Evolutionary conservation across 1,140 invertebrate genomes (phyloP), one percentile per base, ranked within the genome.

Genomic region (Sycobia sp.): DNA sequence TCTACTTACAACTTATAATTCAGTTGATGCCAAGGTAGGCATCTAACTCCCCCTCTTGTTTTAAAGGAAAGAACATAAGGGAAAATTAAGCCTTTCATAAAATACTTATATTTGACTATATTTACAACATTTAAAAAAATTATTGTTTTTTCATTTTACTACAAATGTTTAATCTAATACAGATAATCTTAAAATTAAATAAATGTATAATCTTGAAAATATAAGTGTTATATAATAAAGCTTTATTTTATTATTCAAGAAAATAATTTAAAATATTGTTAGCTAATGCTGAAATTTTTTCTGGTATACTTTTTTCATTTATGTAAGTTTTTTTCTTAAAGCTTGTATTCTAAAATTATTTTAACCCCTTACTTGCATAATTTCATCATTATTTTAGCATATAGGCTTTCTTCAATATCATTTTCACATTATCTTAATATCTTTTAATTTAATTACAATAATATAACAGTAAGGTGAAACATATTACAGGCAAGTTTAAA

Each of bases 1-100:
- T 68, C 68, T 75, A 38, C 73, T 75, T 62, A 79, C 78, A 51
- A 78, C 73, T 63, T 82, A 82, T 75, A 75, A 75, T 60, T 76
- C 80, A 25, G 75, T 82, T 66, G 76, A 78, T 74, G 74, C 78
- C 64, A 78, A 81, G 77, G 78, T 79, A 76, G 69, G 69, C 67
- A 71, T 70, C 60, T n/a, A 58, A 39, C 41, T 68, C 55, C 64
- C 50, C 38, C 22, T 70, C 64, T 51, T 53, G 22, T 67, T 62
- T 54, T 34, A 18, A 60, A 49, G 38, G 27, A 49, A 43, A 36
- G 38, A 47, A 55, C 32, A 25, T 54, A 3, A 46, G 59, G 29
- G 14, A 43, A 46, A 41, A 47, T 49, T 23, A 43, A 54, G 10
- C 34, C 43, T 34, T 39, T 39, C 7, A 39, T 39, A 39, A n/a